Conservation (phyloP, 2,797 vertebrate species). For the Macroramphosus scolopax region DNA sequence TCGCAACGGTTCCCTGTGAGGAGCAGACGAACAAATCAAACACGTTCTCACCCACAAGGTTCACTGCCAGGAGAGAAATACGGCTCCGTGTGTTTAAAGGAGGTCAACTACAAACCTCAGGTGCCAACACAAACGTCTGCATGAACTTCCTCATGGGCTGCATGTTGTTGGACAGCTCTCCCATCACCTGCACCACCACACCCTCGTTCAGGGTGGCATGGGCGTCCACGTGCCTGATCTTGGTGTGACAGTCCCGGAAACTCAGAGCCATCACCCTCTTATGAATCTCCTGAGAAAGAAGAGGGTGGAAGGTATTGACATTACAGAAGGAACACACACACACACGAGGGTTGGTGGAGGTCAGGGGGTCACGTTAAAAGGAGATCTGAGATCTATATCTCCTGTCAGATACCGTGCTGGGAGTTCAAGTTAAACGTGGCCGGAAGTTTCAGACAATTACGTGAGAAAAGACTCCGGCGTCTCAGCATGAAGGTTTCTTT, state of each 20-base stretch:
- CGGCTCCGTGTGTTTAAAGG: not conserved
- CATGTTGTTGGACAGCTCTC: conserved; percentile 96
- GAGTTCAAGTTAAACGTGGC: no score
- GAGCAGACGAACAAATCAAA: not conserved
- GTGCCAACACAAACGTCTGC: conserved; percentile 95
- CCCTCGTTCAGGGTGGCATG: conserved; percentile 95
- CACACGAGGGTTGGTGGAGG: no score
- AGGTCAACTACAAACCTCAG: conserved; percentile 78
- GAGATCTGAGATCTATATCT: no score
- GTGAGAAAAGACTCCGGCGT: no score
- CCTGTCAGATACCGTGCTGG: no score
- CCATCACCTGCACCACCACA: conserved; percentile 98
- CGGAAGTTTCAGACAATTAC: no score
- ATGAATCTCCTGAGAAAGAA: conserved; percentile 86
- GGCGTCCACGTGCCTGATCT: conserved; percentile 95
- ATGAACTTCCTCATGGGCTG: conserved; percentile 97
- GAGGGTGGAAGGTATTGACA: not conserved
- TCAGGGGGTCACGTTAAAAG: no score
- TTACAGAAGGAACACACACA: no score
- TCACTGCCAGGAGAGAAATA: no score
- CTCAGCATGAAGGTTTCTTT: no score
- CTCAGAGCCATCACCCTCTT: conserved; percentile 96
- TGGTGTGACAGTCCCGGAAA: conserved; percentile 95
- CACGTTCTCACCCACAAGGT: not conserved
- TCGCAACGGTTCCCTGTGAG: conserved; percentile 92